Conservation (phyloP, 1,140 invertebrate genomes). For the Hypothenemus hampei region DNA sequence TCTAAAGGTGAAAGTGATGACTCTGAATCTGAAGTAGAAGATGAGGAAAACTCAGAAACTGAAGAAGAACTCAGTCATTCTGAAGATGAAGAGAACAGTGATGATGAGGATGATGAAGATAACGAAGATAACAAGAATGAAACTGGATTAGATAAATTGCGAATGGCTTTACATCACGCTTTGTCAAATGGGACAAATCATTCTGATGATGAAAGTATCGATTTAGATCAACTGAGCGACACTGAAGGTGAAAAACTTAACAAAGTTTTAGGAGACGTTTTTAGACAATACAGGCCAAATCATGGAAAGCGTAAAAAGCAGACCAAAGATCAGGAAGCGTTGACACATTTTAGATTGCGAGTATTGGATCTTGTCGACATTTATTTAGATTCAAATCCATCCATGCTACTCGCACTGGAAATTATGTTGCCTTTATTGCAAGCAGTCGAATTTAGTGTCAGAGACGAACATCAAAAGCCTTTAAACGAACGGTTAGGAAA, state of each 20-base stretch:
- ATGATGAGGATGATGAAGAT: constrained; percentile 41
- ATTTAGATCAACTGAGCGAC: constrained; percentile 70
- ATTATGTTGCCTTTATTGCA: constrained; percentile 62
- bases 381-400: constrained; percentile 61
- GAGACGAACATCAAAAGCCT: constrained; percentile 62
- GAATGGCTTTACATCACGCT: constrained; percentile 59
- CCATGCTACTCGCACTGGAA: constrained; percentile 59
- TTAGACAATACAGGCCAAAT: constrained; percentile 60
- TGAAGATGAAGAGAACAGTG: constrained; percentile 45
- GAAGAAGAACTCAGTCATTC: constrained; percentile 43
- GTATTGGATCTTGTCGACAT: constrained; percentile 66
- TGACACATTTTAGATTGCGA: constrained; percentile 65
- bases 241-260: constrained; percentile 69
- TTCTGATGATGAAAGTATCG: constrained; percentile 64
- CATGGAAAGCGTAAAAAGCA: constrained; percentile 58
- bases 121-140: constrained; percentile 55
- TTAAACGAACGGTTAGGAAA: constrained; percentile 57
- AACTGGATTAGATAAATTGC: constrained; percentile 60
- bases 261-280: constrained; percentile 63
- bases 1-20: constrained; percentile 46
- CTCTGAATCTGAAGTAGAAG: constrained; percentile 47
- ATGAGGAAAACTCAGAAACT: constrained; percentile 35
- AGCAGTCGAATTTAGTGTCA: constrained; percentile 61
- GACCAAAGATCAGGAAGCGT: constrained; percentile 56
- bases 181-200: constrained; percentile 52